phyloP scores from a whole-genome alignment of 1,140 invertebrate genomes.

The Calosoma granatense region DNA sequence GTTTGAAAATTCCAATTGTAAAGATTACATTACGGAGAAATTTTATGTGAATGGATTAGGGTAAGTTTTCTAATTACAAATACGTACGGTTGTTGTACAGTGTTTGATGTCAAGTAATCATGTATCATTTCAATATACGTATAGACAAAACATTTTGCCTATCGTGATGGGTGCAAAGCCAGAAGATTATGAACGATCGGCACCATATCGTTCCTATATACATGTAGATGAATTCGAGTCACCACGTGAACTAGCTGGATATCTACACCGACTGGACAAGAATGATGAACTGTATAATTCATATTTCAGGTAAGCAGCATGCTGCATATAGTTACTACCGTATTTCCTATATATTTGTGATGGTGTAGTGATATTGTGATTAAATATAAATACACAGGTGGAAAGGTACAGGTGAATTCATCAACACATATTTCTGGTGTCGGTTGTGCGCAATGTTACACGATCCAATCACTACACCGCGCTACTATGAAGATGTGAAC shows the following conservation, averaged over 20 bases:
- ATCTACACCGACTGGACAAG: slow-evolving; percentile 71
- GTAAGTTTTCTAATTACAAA: slow-evolving; percentile 40
- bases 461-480: slow-evolving; percentile 46
- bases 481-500: slow-evolving; percentile 71
- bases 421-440: slow-evolving; percentile 94
- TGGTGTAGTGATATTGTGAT: no score
- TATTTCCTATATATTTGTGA: no score
- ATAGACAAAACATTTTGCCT: slow-evolving; percentile 39
- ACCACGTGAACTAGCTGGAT: slow-evolving; percentile 72
- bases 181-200: slow-evolving; percentile 76
- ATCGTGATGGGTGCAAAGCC: slow-evolving; percentile 92
- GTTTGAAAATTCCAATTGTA: slow-evolving; percentile 95
- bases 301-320: slow-evolving; percentile 57
- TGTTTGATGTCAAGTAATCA: background rate
- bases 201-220: slow-evolving; percentile 81
- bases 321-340: no score
- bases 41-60: slow-evolving; percentile 88
- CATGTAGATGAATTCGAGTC: slow-evolving; percentile 91
- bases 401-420: slow-evolving; percentile 86
- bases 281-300: slow-evolving; percentile 85
- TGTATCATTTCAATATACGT: background rate
- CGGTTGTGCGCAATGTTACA: slow-evolving; percentile 85
- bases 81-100: background rate
- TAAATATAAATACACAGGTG: slow-evolving; percentile 40
- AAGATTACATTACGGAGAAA: slow-evolving; percentile 95